These are phyloP conservation scores for Colossoma macropomum DNA, from an alignment of 2,113 vertebrate species.

Conservation along the genomic window DNA sequence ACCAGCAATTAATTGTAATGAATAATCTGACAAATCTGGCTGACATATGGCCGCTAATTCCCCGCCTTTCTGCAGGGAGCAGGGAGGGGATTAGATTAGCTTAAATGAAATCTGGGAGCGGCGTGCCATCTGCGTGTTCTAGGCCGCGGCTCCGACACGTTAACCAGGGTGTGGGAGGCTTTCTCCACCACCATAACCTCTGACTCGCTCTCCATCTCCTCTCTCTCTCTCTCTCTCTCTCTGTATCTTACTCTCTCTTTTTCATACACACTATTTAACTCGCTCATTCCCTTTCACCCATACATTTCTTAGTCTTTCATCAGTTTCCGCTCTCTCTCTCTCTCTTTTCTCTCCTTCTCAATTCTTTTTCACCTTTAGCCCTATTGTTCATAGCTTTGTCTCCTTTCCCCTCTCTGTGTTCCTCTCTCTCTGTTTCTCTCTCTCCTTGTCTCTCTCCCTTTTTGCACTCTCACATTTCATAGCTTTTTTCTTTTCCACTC, in stretches of 20 bases:
- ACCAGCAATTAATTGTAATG: constrained; percentile 99
- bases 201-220: neutral
- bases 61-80: constrained; percentile 99
- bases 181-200: constrained; percentile 54
- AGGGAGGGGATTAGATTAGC: constrained; percentile 99
- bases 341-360: too few species aligned
- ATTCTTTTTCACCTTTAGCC: too few species aligned
- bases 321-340: too few species aligned
- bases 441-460: too few species aligned
- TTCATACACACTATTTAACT: neutral
- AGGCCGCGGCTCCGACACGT: constrained; percentile 85
- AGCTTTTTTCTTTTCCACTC: too few species aligned
- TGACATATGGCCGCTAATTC: constrained; percentile 99
- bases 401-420: too few species aligned
- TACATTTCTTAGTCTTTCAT: too few species aligned
- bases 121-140: constrained; percentile 97
- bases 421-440: too few species aligned
- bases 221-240: neutral
- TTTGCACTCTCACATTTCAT: too few species aligned
- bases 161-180: constrained; percentile 90
- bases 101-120: constrained; percentile 99
- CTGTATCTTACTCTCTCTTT: neutral
- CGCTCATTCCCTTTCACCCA: neutral
- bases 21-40: constrained; percentile 99
- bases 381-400: too few species aligned